Conservation (phyloP, 1,140 invertebrate species). For the Odontomachus brunneus region DNA sequence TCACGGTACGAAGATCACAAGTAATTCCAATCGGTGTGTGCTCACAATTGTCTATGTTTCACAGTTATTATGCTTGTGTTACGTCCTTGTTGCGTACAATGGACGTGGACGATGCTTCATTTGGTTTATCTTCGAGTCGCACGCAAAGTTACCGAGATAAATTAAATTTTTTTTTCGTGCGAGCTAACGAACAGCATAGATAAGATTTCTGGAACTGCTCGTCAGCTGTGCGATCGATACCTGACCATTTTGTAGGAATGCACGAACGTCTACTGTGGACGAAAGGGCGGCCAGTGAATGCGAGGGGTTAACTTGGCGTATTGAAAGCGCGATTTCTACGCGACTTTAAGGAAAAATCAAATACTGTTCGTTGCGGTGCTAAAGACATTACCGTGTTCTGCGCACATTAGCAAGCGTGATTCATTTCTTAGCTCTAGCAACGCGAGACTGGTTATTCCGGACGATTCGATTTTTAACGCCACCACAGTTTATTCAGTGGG, state of each 20-base stretch:
- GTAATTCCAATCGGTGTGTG: no score
- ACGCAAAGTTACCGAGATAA: not conserved
- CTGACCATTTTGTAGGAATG: not conserved
- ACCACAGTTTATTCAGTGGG: no score
- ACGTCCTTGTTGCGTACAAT: not conserved
- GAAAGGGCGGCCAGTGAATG: conserved; percentile 1
- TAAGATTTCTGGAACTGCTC: conserved; percentile 10
- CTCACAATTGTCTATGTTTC: no score
- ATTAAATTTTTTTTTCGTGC: not conserved
- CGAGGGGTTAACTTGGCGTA: not conserved
- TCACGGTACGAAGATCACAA: not conserved
- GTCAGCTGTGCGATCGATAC: conserved; percentile 8
- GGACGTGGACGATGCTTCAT: not conserved
- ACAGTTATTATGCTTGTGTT: no score
- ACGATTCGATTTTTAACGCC: not conserved
- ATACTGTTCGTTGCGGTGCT: no score
- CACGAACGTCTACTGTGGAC: not conserved
- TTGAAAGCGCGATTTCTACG: no score
- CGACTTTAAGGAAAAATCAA: no score
- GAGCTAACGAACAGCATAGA: not conserved
- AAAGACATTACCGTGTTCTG: not conserved
- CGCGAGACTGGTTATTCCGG: not conserved
- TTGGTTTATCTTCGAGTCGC: not conserved
- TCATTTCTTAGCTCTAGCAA: not conserved
- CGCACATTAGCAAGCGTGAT: not conserved